Conservation (phyloP, 1,140 invertebrate species). For the Eupristina koningsbergeri region DNA sequence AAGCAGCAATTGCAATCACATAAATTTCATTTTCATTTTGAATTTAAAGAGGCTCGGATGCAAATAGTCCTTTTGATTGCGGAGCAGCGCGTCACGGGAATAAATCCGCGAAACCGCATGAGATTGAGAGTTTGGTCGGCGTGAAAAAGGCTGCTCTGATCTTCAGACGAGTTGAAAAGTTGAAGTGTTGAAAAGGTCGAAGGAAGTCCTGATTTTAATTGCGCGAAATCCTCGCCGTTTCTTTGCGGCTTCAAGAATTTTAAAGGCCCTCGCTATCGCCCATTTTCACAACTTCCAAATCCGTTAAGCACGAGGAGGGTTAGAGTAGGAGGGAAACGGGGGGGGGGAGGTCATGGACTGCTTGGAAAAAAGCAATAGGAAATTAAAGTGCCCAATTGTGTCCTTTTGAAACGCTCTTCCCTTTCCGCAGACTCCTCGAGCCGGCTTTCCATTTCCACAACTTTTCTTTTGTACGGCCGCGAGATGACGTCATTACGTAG, state of each 20-base stretch:
- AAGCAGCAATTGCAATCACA: neutral
- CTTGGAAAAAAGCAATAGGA: slow-evolving; percentile 24
- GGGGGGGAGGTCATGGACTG: too few species aligned
- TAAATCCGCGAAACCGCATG: neutral
- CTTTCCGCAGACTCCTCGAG: neutral
- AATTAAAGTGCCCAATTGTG: slow-evolving; percentile 48
- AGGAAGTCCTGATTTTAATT: slow-evolving; percentile 58
- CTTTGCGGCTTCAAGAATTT: slow-evolving; percentile 48
- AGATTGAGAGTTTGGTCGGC: neutral
- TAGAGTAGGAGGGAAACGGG: neutral
- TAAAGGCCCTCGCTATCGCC: neutral
- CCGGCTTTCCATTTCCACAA: neutral
- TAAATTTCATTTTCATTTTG: neutral
- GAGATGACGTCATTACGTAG: slow-evolving; percentile 28
- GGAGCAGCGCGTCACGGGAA: neutral
- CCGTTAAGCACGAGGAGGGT: neutral
- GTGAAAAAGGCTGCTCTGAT: slow-evolving; percentile 13
- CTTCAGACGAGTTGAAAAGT: slow-evolving; percentile 14
- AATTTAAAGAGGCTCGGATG: neutral
- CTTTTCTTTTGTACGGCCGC: neutral
- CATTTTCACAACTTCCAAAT: neutral
- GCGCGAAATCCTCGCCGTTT: slow-evolving; percentile 57
- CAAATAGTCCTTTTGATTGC: slow-evolving; percentile 10
- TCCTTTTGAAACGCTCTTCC: slow-evolving; percentile 24
- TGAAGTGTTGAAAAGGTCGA: too few species aligned